Evolutionary conservation across 2,113 vertebrate species (phyloP), one percentile per base, ranked within the genome.

Genomic region (Dasyornis broadbenti): DNA sequence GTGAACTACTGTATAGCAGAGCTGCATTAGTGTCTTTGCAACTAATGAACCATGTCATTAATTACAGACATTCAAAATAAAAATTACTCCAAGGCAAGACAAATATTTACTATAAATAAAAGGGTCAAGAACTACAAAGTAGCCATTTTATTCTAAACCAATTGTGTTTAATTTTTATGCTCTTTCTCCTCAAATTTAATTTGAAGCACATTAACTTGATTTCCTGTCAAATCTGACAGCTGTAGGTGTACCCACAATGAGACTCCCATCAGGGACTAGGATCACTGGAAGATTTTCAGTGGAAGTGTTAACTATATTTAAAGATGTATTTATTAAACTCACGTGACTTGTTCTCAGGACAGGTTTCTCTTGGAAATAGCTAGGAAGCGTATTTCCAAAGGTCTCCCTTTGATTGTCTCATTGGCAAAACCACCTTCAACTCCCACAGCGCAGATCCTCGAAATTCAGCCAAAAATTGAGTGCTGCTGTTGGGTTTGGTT

Each of bases 1-100:
- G 75, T 90, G 95, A 95, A 97, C 97, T 98, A 97, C 97, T 92
- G 96, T 96, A 95, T 57, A 95, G 56, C 86, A 30, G 61, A 95
- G 86, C 69, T 92, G 64, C 76, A 71, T 95, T 97, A 96, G 82
- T 87, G 92, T 82, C 88, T 93, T 84, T 96, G 73, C 93, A 93
- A 42, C 95, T 98, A 97, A 98, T 97, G 97, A 97, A 97, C 97
- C 97, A 83, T 98, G 88, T 98, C 96, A 98, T 98, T 98, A 98
- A 98, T 97, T 98, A 98, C 96, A 98, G 97, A 94, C 91, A 97
- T 97, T 94, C 95, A 96, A 97, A 98, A 98, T 90, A 98, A 96
- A 97, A 98, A 90, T 59, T 94, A 95, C 88, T 95, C 44, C 61
- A 94, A 94, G 84, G 94, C 91, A 97, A 97, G 95, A 85, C 84